A percentile compares a stretch with the other conserved stretches of the same genome.
Conservation (phyloP, 2,888 invertebrate genomes). For the Steromphala cineraria region DNA sequence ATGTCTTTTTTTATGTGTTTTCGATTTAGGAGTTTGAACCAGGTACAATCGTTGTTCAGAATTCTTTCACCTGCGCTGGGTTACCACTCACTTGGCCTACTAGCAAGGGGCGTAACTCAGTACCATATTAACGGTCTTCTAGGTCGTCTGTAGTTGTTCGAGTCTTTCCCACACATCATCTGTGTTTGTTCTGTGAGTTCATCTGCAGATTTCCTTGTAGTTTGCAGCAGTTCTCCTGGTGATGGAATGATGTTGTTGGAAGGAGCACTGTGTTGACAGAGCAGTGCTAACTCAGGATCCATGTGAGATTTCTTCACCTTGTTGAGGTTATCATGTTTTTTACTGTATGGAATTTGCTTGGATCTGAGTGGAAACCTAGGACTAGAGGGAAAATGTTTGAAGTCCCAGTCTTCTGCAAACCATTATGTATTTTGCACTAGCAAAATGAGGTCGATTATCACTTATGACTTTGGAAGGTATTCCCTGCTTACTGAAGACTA, state of each 20-base stretch:
- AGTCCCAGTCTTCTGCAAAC: not conserved
- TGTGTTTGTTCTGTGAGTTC: not conserved
- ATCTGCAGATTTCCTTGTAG: not conserved
- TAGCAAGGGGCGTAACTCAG: not conserved
- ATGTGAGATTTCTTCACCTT: not conserved
- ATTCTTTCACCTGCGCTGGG: no score
- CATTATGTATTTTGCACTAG: not conserved
- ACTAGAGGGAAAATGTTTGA: not conserved
- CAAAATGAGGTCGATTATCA: conserved; percentile 4
- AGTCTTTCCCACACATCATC: not conserved
- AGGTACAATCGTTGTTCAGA: not conserved
- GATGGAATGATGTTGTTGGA: not conserved
- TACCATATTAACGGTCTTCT: not conserved
- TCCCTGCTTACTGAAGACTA: not conserved
- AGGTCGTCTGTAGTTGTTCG: not conserved
- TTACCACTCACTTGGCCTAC: no score
- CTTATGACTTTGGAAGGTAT: not conserved
- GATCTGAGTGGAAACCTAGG: not conserved
- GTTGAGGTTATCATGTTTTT: not conserved
- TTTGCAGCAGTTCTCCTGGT: not conserved
- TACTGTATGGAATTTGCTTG: not conserved
- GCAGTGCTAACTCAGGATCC: not conserved
- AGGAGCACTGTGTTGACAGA: not conserved
- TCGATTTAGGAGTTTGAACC: not conserved
- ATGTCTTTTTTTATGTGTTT: not conserved